phyloP scores from a whole-genome alignment of 2,113 vertebrate genomes.

The Nesogale talazaci region DNA sequence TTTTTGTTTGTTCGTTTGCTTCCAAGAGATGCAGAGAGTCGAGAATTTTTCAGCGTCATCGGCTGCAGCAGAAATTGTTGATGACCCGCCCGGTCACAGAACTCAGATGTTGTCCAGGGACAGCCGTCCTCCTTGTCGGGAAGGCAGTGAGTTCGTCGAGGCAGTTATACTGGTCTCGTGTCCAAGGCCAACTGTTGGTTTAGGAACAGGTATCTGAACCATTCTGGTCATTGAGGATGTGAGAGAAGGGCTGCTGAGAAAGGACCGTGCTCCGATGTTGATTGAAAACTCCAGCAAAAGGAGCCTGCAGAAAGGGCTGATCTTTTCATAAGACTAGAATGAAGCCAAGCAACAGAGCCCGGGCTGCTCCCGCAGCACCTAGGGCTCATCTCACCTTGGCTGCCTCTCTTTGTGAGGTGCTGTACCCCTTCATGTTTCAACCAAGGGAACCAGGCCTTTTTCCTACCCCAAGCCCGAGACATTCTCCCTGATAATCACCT shows the following conservation, averaged over 20 bases:
- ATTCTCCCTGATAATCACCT: not conserved
- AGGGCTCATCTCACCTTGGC: not conserved
- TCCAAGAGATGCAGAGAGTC: not conserved
- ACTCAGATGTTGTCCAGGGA: not conserved
- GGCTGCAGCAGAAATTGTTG: not conserved
- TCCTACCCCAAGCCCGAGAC: not conserved
- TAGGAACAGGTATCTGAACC: not conserved
- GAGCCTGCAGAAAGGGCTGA: not conserved
- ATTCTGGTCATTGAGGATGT: not conserved
- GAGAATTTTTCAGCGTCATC: not conserved
- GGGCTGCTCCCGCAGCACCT: not conserved
- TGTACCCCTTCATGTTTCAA: not conserved
- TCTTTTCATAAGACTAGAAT: not conserved
- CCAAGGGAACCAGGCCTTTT: not conserved
- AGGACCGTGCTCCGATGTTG: not conserved
- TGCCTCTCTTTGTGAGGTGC: not conserved
- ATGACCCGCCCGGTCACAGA: not conserved
- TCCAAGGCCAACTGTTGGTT: not conserved
- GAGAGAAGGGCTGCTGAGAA: conserved; percentile 5
- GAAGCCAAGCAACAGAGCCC: not conserved
- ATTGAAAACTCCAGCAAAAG: not conserved
- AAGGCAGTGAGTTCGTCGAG: not conserved
- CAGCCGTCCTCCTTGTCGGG: not conserved
- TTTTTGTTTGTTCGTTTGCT: not conserved
- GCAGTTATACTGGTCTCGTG: not conserved